Evolutionary conservation across 2,797 vertebrate species (phyloP), one percentile per base, ranked within the genome.

Genomic region (Mergus octosetaceus): DNA sequence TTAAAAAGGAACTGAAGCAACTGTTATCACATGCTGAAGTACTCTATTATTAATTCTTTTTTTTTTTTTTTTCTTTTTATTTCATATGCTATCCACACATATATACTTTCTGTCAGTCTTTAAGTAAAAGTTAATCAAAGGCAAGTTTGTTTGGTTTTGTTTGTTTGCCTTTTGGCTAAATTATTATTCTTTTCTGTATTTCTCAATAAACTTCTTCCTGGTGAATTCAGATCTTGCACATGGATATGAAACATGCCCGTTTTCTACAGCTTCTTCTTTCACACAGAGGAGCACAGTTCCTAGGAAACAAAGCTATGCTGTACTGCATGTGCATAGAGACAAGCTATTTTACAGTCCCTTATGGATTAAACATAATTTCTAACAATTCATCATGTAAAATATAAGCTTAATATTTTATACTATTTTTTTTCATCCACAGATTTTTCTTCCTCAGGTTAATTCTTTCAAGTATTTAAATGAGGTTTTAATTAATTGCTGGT

Each of bases 221-320:
- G 13, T 56, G 30, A 71, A 70, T 72, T 84, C 54, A 87, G 78
- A 53, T 76, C 19, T 58, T 58, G 47, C 18, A 39, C 11, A 8
- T 2, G 18, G 13, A 16, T 43, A 60, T 0, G 2, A 69, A 73
- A 13, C 39, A 39, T 22, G 36, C 27, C 10, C 14, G 8, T 20
- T 47, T 56, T 45, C 47, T 56, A 21, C 47, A 60, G 18, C 34
- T 75, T 36, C 60, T 69, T 43, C 34, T 84, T 81, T 45, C 28
- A 25, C 45, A 73, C 51, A 66, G 60, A 58, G 60, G 14, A 69
- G 9, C 28, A 51, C 20, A 56, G 21, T 25, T 87, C 24, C 61
- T 36, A 2, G 4, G 47, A 54, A 87, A 76, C 28, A 51, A 71
- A 79, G 7, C 45, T 76, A 11, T 49, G 6, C 22, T 69, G 17